Percentiles rank a stretch among this genome's conserved stretches.
phyloP scores from a whole-genome alignment of 1,140 invertebrate species.

The Diorhabda sublineata region DNA sequence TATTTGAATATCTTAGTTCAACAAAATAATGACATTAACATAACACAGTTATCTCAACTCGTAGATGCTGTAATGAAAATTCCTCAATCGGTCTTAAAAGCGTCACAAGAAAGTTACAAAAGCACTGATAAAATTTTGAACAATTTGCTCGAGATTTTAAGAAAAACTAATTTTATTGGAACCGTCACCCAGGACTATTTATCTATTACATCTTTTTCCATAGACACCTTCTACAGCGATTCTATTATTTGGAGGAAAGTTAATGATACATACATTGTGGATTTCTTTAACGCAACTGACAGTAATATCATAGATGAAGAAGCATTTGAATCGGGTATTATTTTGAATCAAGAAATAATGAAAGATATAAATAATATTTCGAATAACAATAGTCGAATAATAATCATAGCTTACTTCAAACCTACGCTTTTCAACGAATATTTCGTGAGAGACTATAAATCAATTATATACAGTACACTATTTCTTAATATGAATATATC shows the following conservation, averaged over 20 bases:
- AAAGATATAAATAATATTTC: neutral
- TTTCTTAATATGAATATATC: neutral
- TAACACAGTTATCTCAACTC: too few relatives aligned
- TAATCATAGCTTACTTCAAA: neutral
- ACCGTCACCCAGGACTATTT: neutral
- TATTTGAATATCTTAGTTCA: neutral
- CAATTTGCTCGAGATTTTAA: neutral
- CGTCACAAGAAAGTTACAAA: slow-evolving; percentile 24
- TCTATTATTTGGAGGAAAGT: neutral
- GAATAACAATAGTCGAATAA: neutral
- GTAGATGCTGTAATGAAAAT: slow-evolving; percentile 22
- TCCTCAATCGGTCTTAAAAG: slow-evolving; percentile 8
- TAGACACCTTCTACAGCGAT: neutral
- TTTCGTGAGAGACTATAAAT: neutral
- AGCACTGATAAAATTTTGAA: slow-evolving; percentile 19
- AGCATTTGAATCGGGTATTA: neutral
- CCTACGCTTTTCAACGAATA: neutral
- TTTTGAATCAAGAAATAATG: neutral
- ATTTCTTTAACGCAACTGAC: neutral
- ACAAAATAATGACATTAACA: too few relatives aligned
- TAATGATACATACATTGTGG: neutral
- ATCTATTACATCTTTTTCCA: neutral
- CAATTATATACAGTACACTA: neutral
- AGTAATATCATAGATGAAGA: neutral
- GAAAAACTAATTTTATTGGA: neutral